Conservation (phyloP, 2,797 vertebrate species). For the Cirrhinus mrigala region DNA sequence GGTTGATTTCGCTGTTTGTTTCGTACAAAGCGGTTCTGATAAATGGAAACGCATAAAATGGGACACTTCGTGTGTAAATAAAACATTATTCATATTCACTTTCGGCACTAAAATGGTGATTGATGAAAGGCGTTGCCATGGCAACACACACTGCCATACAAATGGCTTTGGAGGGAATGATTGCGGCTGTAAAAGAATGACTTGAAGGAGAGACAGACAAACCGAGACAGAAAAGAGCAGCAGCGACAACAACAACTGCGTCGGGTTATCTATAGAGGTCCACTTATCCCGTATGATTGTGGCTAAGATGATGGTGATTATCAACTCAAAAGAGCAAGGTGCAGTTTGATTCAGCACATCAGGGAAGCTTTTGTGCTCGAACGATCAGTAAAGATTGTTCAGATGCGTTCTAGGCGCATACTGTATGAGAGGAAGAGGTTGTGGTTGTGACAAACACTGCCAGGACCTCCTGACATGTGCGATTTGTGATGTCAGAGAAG, state of each 20-base stretch:
- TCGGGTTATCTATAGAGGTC: slow-evolving; percentile 15
- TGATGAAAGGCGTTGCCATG: slow-evolving; percentile 65
- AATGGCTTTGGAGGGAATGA: slow-evolving; percentile 60
- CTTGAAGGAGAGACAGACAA: slow-evolving; percentile 15
- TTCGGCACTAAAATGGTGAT: slow-evolving; percentile 59
- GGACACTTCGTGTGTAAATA: slow-evolving; percentile 51
- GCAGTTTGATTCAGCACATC: slow-evolving; percentile 21
- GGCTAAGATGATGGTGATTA: slow-evolving; percentile 19
- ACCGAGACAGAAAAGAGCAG: background rate
- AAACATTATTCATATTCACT: slow-evolving; percentile 61
- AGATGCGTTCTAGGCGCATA: background rate
- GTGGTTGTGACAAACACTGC: background rate
- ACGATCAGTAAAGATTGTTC: slow-evolving; percentile 7
- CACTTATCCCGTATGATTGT: background rate
- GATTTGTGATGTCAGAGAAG: background rate
- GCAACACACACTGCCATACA: slow-evolving; percentile 61
- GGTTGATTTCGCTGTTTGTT: slow-evolving; percentile 25
- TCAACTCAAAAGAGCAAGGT: background rate
- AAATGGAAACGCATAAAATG: slow-evolving; percentile 39
- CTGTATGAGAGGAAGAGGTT: background rate
- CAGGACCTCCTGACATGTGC: background rate
- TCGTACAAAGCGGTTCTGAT: slow-evolving; percentile 34
- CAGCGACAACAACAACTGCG: background rate
- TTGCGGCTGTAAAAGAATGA: slow-evolving; percentile 55
- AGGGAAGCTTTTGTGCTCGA: slow-evolving; percentile 5